Evolutionary conservation across 2,797 vertebrate genomes (phyloP), one percentile per base, ranked within the genome.

Genomic region (Potorous gilbertii): DNA sequence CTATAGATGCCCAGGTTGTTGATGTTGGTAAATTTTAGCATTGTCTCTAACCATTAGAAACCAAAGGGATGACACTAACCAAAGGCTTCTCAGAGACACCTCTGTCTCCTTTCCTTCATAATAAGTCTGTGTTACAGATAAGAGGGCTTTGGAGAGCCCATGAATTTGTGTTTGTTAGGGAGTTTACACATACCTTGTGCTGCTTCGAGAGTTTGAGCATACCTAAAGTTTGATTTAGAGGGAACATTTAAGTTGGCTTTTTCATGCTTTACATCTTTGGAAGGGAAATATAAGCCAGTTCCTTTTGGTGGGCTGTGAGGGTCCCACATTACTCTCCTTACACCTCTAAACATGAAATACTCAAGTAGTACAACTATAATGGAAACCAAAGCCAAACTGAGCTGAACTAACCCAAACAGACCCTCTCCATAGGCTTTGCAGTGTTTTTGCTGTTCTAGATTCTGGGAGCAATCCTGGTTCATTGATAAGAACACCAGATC

Each of bases 301-400:
- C 1, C 59, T 91, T 95, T 96, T 93, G 54, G 93, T 57, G 95
- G 92, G 56, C 94, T 96, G 54, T 96, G 90, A 46, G 54, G 12
- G 93, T 31, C 54, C 8, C 18, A 0, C 4, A 52, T 56, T 89
- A 95, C 59, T 21, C 24, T 27, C 9, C 0, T 29, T 89, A 24
- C 56, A n/a, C 54, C 46, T 94, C 34, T 31, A 6, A 92, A 91
- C 90, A 66, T 54, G 29, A 18, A 54, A 93, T 50, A n/a, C 74
- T 91, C 0, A 74, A 93, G 34, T 93, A 90, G 52, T 97, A 50
- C 27, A 95, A 29, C 40, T 92, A 31, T 5, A 13, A 29, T 40
- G 52, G 55, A 81, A 92, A 92, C 14, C 66, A 81, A 81, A 81
- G 21, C 21, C n/a, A 81, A 74, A 74, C 16, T 2, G n/a, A 74